Evolutionary conservation across 2,888 invertebrate species (phyloP), one percentile per base, ranked within the genome.

Genomic region (Phoenoteleia sp.): DNA sequence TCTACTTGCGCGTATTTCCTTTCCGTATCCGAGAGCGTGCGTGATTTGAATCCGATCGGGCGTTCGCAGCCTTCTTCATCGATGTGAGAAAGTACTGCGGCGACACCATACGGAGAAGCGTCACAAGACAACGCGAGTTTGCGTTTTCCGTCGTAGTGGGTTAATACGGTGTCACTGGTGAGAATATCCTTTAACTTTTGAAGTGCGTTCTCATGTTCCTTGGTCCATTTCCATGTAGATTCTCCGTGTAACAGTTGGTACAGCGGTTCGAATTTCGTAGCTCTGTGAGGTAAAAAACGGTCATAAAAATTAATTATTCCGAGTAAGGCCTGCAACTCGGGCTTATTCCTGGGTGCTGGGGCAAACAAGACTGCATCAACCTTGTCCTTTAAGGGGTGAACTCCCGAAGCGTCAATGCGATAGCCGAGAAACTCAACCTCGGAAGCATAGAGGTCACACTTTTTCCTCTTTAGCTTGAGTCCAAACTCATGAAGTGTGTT

Each of bases 41-140:
- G 39, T 1, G 87, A 87, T 2, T 77, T 82, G 56, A 75, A 89
- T 0, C 85, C 83, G 7, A 89, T 85, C 0, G 87, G 88, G 45
- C 69, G 77, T 52, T 86, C 87, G 7, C 19, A 42, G 19, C 81
- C 76, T 9, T 54, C 17, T 2, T 81, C 11, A 86, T 72, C 33
- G 3, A 72, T 49, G n/a, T 89, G 89, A 11, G 86, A 81, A 11
- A 90, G n/a, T n/a, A 90, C 91, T 11, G 92, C 88, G 2, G 91
- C 92, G 7, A 92, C 25, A 5, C 92, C 92, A 39, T 88, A 87
- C 13, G 90, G 89, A 6, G 91, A 93, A 0, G 94, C 94, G 88
- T 94, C 94, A 47, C 92, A 91, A 0, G 93, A 90, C 4, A 94
- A 67, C 21, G 87, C 80, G 3, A 93, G 33, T 23, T 88, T 88